These are phyloP conservation scores for Lasioglossum morio DNA, from an alignment of 2,888 invertebrate species.

Conservation along the genomic window DNA sequence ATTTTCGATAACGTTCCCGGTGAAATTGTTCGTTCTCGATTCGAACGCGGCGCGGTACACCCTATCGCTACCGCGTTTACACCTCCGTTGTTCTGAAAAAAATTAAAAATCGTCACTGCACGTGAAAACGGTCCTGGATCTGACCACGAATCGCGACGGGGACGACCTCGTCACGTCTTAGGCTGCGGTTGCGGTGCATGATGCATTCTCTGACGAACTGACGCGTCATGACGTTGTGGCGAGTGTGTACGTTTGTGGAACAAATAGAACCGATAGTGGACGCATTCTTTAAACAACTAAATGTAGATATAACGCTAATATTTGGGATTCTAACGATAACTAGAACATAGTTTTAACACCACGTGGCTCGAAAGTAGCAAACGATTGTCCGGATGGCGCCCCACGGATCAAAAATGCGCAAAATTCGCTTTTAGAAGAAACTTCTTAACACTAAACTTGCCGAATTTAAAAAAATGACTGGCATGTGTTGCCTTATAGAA, in stretches of 20 bases:
- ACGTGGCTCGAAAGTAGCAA: not conserved
- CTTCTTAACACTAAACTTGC: no score
- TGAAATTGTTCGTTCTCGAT: not conserved
- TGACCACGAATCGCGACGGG: constrained; percentile 13
- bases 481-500: no score
- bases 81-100: constrained; percentile 26
- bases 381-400: not conserved
- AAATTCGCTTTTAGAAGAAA: not conserved
- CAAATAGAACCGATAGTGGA: not conserved
- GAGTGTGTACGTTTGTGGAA: not conserved
- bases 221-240: no score
- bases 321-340: not conserved
- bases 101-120: constrained; percentile 51
- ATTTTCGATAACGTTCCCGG: constrained; percentile 3
- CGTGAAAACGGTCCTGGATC: constrained; percentile 13
- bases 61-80: constrained; percentile 26
- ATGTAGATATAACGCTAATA: no score
- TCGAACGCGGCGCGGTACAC: not conserved
- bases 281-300: not conserved
- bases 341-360: not conserved
- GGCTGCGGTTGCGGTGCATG: not conserved
- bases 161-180: constrained; percentile 32
- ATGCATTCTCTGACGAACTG: not conserved
- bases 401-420: constrained; percentile 46
- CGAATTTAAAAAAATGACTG: no score